phyloP scores from a whole-genome alignment of 2,797 vertebrate genomes.

The Nannoperca obscura region DNA sequence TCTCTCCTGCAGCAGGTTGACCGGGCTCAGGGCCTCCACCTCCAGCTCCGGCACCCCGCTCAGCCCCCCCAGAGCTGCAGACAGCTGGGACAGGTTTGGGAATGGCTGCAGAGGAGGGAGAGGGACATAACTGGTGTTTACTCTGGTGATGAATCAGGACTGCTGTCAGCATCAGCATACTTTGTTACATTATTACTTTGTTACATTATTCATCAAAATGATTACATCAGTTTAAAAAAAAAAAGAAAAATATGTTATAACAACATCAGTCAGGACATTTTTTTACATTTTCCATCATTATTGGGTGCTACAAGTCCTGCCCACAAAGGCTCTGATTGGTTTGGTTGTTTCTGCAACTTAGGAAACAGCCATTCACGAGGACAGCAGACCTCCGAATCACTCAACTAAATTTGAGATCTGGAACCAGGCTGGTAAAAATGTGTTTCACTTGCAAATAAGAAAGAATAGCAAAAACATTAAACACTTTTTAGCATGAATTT shows the following conservation, averaged over 20 bases:
- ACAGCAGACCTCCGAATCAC: neutral
- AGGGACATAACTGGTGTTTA: neutral
- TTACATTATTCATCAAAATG: too few relatives aligned
- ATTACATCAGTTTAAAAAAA: too few relatives aligned
- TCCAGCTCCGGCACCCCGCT: constrained; percentile 92
- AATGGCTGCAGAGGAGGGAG: constrained; percentile 84
- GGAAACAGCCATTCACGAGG: too few relatives aligned
- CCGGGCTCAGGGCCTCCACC: constrained; percentile 90
- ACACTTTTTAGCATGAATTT: neutral
- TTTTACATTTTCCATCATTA: too few relatives aligned
- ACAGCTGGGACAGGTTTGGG: constrained; percentile 91
- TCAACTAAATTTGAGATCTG: too few relatives aligned
- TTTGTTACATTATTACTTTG: too few relatives aligned
- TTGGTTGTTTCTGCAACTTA: neutral
- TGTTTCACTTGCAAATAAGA: neutral
- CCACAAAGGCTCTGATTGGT: neutral
- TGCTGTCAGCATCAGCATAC: too few relatives aligned
- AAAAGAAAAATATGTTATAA: too few relatives aligned
- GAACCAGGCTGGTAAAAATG: neutral
- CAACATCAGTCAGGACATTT: too few relatives aligned
- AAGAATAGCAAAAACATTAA: neutral
- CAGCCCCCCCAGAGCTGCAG: constrained; percentile 91
- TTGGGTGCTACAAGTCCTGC: neutral
- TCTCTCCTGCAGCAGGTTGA: constrained; percentile 95
- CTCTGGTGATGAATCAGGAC: neutral